Percentiles rank a stretch among this genome's conserved stretches.
These are phyloP conservation scores for Hyles vespertilio DNA, from an alignment of 1,140 invertebrate genomes.

Conservation along the genomic window DNA sequence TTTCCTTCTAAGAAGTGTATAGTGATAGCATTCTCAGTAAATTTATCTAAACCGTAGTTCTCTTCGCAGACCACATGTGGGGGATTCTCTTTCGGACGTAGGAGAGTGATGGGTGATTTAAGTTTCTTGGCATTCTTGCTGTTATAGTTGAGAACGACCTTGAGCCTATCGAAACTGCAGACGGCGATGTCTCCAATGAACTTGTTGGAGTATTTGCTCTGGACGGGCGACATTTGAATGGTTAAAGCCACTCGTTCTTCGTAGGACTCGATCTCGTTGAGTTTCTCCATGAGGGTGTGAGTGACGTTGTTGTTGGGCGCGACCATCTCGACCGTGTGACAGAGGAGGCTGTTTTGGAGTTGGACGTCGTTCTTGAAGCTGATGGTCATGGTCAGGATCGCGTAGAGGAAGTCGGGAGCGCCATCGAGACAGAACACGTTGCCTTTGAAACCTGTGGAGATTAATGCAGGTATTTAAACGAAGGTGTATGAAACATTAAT, in stretches of 20 bases:
- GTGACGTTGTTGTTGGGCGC: conserved; percentile 73
- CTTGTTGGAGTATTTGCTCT: conserved; percentile 69
- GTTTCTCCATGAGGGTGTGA: conserved; percentile 69
- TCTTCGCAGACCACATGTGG: conserved; percentile 72
- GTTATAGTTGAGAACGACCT: conserved; percentile 75
- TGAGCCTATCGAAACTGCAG: conserved; percentile 76
- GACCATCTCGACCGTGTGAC: conserved; percentile 72
- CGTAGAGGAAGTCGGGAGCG: conserved; percentile 76
- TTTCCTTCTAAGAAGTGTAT: conserved; percentile 82
- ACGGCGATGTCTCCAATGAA: conserved; percentile 67
- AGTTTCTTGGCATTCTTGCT: conserved; percentile 55
- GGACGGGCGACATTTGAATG: conserved; percentile 43
- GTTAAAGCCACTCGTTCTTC: conserved; percentile 69
- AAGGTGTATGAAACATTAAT: not conserved
- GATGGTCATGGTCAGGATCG: conserved; percentile 57
- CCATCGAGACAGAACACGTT: conserved; percentile 78
- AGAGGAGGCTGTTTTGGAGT: conserved; percentile 76
- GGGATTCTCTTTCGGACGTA: conserved; percentile 77
- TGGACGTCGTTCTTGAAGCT: conserved; percentile 63
- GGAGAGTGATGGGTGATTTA: conserved; percentile 78
- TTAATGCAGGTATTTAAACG: not conserved
- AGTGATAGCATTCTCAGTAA: conserved; percentile 65
- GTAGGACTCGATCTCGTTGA: conserved; percentile 72
- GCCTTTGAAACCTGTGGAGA: conserved; percentile 69
- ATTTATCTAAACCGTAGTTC: conserved; percentile 80